Percentiles rank a stretch among this genome's conserved stretches.
Conservation (phyloP, 2,797 vertebrate species). For the Lindbergichthys nudifrons region DNA sequence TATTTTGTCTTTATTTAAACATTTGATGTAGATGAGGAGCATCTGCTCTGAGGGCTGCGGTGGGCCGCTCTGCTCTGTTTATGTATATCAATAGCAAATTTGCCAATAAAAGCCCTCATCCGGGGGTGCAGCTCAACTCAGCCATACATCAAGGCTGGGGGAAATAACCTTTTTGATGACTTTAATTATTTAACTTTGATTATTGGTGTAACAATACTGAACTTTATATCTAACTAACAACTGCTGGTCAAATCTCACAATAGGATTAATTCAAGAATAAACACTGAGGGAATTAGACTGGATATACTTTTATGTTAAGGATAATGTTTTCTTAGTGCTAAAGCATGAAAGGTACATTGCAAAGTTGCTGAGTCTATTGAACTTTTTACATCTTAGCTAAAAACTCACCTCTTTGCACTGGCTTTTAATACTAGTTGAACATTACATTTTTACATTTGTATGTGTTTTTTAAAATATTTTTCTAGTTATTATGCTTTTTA, state of each 20-base stretch:
- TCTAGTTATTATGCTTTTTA: no score
- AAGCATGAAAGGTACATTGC: not conserved
- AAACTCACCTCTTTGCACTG: no score
- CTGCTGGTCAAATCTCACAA: constrained; percentile 15
- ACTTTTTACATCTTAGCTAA: no score
- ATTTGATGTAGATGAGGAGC: constrained; percentile 56
- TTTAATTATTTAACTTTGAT: constrained; percentile 34
- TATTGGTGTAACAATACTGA: constrained; percentile 2
- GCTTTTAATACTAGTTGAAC: no score
- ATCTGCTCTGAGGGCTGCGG: constrained; percentile 51
- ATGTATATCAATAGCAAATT: constrained; percentile 54
- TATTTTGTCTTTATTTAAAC: constrained; percentile 37
- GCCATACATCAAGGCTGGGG: constrained; percentile 20
- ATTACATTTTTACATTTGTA: no score
- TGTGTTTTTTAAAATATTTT: no score
- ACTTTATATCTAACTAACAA: constrained; percentile 12
- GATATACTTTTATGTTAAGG: not conserved
- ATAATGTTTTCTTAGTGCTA: not conserved
- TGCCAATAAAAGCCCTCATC: constrained; percentile 30
- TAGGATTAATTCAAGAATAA: not conserved
- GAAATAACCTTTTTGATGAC: constrained; percentile 34
- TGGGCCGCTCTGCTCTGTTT: constrained; percentile 39
- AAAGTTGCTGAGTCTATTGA: no score
- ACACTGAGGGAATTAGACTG: not conserved
- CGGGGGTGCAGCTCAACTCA: constrained; percentile 13